Conservation (phyloP, 2,888 invertebrate genomes). For the Callosobruchus maculatus region DNA sequence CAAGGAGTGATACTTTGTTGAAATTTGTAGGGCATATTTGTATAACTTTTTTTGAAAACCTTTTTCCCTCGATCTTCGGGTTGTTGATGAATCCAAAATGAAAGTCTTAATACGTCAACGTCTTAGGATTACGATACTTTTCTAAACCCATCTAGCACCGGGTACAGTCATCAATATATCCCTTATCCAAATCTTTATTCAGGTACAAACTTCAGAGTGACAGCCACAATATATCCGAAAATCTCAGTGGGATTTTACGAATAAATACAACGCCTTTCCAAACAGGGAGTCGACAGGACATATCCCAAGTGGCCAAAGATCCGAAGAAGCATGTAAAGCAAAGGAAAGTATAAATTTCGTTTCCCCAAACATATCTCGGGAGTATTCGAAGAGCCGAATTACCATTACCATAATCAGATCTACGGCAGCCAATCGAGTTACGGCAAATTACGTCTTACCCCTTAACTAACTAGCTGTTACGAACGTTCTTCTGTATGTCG, state of each 20-base stretch:
- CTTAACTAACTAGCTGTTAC: conserved; percentile 44
- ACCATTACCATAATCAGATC: conserved; percentile 48
- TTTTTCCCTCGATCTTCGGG: too few relatives aligned
- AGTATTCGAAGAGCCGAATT: conserved; percentile 24
- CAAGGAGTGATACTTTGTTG: too few relatives aligned
- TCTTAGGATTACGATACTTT: too few relatives aligned
- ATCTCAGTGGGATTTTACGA: background rate
- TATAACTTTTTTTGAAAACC: too few relatives aligned
- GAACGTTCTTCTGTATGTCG: conserved; percentile 28
- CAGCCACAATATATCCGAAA: background rate
- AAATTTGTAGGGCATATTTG: too few relatives aligned
- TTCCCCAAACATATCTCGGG: conserved; percentile 11
- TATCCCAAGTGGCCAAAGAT: conserved; percentile 10
- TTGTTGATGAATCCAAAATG: too few relatives aligned
- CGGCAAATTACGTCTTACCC: conserved; percentile 43
- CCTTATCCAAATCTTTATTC: too few relatives aligned
- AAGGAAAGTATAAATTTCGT: conserved; percentile 27
- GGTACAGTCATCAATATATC: too few relatives aligned
- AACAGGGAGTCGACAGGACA: background rate
- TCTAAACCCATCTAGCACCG: too few relatives aligned
- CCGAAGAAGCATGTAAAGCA: conserved; percentile 2
- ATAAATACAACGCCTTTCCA: background rate
- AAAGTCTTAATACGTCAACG: too few relatives aligned
- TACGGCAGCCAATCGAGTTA: conserved; percentile 44
- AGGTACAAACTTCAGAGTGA: too few relatives aligned